phyloP scores from a whole-genome alignment of 2,888 invertebrate species.

The Acrocyrtus sp. region DNA sequence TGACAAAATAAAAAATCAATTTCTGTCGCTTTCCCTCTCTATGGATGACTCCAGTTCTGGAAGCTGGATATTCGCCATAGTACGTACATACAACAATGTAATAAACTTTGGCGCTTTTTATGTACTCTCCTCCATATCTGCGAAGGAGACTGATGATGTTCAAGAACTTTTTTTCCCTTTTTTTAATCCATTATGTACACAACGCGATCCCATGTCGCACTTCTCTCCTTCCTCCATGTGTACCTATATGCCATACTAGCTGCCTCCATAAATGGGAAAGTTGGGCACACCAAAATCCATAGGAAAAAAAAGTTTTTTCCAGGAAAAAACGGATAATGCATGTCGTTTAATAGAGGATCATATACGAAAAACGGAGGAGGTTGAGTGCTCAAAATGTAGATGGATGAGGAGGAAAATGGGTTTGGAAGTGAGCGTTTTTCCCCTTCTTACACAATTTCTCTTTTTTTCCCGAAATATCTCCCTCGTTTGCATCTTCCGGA shows the following conservation, averaged over 20 bases:
- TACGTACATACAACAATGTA: too few species aligned
- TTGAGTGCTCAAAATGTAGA: not conserved
- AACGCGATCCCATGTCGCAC: too few species aligned
- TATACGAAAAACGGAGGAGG: not conserved
- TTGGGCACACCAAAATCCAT: not conserved
- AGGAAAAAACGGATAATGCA: not conserved
- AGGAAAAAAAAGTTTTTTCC: slow-evolving; percentile 10
- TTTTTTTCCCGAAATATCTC: not conserved
- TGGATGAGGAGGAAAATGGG: slow-evolving; percentile 74
- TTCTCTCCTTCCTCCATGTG: too few species aligned
- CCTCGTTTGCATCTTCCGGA: not conserved
- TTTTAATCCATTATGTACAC: slow-evolving; percentile 24
- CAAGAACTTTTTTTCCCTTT: too few species aligned
- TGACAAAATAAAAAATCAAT: too few species aligned
- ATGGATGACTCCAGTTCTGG: not conserved
- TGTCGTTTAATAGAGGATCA: not conserved
- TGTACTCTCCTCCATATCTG: too few species aligned
- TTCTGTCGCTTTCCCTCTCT: too few species aligned
- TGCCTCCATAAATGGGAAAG: too few species aligned
- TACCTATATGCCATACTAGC: too few species aligned
- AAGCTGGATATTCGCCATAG: too few species aligned
- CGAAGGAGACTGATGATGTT: too few species aligned
- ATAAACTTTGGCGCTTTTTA: too few species aligned
- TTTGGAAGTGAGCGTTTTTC: slow-evolving; percentile 89
- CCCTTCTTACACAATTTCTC: slow-evolving; percentile 68